phyloP scores from a whole-genome alignment of 2,888 invertebrate genomes.

The Gryllus longicercus region DNA sequence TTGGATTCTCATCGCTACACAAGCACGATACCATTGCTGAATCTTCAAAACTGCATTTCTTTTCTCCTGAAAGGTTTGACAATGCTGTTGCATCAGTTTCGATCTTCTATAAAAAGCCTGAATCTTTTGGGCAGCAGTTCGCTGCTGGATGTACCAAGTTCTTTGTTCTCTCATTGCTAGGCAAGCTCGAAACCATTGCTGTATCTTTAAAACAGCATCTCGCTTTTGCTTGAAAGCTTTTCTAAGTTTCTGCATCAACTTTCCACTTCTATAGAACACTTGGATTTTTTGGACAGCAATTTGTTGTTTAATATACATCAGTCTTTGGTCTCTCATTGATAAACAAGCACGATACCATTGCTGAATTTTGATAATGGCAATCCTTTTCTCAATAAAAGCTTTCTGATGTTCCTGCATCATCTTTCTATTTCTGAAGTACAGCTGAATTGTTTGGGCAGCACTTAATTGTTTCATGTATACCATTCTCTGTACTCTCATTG shows the following conservation, averaged over 20 bases:
- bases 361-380: background rate
- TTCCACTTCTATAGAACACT: background rate
- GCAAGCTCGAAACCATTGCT: background rate
- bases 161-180: conserved; percentile 29
- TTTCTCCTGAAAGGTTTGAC: conserved; percentile 46
- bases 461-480: conserved; percentile 22
- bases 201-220: conserved; percentile 19
- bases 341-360: conserved; percentile 38
- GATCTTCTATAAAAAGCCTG: conserved; percentile 39
- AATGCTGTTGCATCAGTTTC: conserved; percentile 42
- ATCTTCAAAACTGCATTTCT: conserved; percentile 40
- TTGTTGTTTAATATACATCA: conserved; percentile 40
- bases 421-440: conserved; percentile 18
- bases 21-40: conserved; percentile 46
- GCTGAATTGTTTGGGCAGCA: conserved; percentile 28
- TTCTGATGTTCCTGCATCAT: background rate
- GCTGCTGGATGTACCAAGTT: conserved; percentile 31
- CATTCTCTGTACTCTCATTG: conserved; percentile 30
- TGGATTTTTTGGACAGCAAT: conserved; percentile 22
- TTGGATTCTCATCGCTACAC: conserved; percentile 29
- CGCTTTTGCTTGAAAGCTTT: conserved; percentile 37
- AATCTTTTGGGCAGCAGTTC: conserved; percentile 35
- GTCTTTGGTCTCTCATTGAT: conserved; percentile 34
- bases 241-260: conserved; percentile 19
- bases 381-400: conserved; percentile 39